A percentile compares a stretch with the other conserved stretches of the same genome.
Conservation (phyloP, 2,888 invertebrate species). For the Deilephila porcellus region DNA sequence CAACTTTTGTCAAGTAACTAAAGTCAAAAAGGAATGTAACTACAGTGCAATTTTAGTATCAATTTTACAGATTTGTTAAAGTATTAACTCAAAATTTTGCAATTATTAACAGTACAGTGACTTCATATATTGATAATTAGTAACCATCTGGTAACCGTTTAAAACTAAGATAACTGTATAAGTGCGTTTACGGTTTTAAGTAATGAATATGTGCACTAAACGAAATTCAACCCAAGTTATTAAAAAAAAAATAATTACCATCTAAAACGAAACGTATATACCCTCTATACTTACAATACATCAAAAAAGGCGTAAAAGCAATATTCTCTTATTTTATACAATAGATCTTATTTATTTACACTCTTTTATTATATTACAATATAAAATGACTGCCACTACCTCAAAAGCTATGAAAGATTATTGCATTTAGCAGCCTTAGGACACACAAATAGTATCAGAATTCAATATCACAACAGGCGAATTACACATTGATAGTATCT, state of each 20-base stretch:
- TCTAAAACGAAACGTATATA: constrained; percentile 13
- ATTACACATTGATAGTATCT: not conserved
- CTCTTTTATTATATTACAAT: constrained; percentile 12
- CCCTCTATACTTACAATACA: constrained; percentile 15
- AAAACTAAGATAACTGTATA: constrained; percentile 13
- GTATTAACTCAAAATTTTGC: constrained; percentile 7
- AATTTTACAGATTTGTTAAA: constrained; percentile 2
- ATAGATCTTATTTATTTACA: constrained; percentile 16
- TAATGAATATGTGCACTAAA: constrained; percentile 24
- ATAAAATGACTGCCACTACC: constrained; percentile 25
- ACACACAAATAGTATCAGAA: not conserved
- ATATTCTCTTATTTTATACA: constrained; percentile 14
- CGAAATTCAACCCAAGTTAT: constrained; percentile 7
- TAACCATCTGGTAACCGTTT: constrained; percentile 26
- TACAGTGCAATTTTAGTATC: constrained; percentile 20
- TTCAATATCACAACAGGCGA: constrained; percentile 17
- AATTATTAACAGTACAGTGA: not conserved
- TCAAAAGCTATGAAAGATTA: constrained; percentile 25
- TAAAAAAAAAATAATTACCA: not conserved
- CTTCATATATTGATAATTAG: constrained; percentile 20
- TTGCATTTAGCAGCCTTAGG: not conserved
- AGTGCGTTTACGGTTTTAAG: constrained; percentile 6
- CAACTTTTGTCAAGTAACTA: constrained; percentile 17
- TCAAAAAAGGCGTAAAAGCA: constrained; percentile 24
- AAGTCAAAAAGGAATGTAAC: constrained; percentile 33